phyloP scores from a whole-genome alignment of 1,140 invertebrate species.

The Macrosteles quadrilineatus region DNA sequence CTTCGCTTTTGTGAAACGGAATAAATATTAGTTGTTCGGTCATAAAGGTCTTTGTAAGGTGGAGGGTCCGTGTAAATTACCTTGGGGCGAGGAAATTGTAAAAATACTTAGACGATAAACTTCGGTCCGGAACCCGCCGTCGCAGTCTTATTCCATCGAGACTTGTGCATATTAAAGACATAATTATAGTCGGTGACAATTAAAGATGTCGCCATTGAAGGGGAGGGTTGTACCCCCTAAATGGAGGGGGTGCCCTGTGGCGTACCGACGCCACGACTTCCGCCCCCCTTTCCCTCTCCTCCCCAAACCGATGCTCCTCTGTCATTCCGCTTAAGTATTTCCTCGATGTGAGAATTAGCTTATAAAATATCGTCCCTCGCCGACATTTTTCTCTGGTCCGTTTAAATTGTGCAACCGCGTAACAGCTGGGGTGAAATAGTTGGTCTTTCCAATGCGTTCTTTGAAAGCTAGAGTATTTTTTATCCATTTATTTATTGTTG shows the following conservation, averaged over 20 bases:
- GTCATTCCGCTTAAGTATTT: slow-evolving; percentile 19
- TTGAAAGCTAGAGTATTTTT: too few relatives aligned
- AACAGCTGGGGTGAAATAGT: too few relatives aligned
- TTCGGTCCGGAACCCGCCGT: neutral
- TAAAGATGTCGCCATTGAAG: slow-evolving; percentile 13
- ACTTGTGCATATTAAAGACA: slow-evolving; percentile 6
- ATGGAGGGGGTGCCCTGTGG: slow-evolving; percentile 1
- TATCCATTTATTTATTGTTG: too few relatives aligned
- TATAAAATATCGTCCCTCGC: slow-evolving; percentile 16
- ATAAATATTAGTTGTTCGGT: too few relatives aligned
- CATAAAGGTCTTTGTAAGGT: too few relatives aligned
- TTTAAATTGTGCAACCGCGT: too few relatives aligned
- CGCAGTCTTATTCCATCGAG: neutral
- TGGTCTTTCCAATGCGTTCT: too few relatives aligned
- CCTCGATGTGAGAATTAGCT: slow-evolving; percentile 24
- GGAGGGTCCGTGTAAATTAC: slow-evolving; percentile 2
- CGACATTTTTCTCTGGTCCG: neutral
- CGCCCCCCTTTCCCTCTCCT: slow-evolving; percentile 10
- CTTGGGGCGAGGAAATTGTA: slow-evolving; percentile 20
- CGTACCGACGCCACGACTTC: slow-evolving; percentile 1
- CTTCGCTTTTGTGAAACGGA: neutral
- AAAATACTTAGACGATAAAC: slow-evolving; percentile 11
- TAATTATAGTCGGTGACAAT: slow-evolving; percentile 17
- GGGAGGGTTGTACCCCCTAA: neutral
- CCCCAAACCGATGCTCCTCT: neutral